These are phyloP conservation scores for Tympanoctomys barrerae DNA, from an alignment of 2,797 vertebrate genomes.

Conservation along the genomic window DNA sequence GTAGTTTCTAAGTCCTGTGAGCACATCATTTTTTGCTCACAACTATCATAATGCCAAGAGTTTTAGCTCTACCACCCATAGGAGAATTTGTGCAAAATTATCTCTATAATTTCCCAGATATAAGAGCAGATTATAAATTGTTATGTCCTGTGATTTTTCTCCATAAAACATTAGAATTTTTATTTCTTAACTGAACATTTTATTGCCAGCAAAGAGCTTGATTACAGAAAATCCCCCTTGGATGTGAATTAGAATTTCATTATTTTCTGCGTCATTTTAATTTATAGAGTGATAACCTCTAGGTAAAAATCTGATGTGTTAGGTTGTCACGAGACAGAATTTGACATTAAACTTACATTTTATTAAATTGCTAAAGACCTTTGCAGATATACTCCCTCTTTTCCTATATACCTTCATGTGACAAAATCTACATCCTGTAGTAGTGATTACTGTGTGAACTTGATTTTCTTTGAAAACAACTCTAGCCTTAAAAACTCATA, in stretches of 20 bases:
- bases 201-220: slow-evolving; percentile 22
- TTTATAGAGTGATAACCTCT: background rate
- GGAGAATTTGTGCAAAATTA: slow-evolving; percentile 64
- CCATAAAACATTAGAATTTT: background rate
- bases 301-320: slow-evolving; percentile 16
- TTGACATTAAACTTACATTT: background rate
- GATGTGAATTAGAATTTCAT: slow-evolving; percentile 48
- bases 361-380: background rate
- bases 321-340: background rate
- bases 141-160: slow-evolving; percentile 59
- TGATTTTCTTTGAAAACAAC: background rate
- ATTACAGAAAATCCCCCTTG: slow-evolving; percentile 5
- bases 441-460: background rate
- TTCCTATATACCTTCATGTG: background rate
- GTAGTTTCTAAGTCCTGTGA: slow-evolving; percentile 55
- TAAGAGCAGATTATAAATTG: slow-evolving; percentile 61
- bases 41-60: slow-evolving; percentile 43
- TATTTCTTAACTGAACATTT: slow-evolving; percentile 49
- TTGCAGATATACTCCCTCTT: background rate
- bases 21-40: slow-evolving; percentile 46
- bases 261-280: slow-evolving; percentile 49
- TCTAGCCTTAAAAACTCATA: background rate
- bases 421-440: background rate
- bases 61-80: slow-evolving; percentile 66
- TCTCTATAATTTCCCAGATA: slow-evolving; percentile 67